A percentile compares a stretch with the other conserved stretches of the same genome.
phyloP scores from a whole-genome alignment of 2,797 vertebrate genomes.

The Sebastes diploproa region DNA sequence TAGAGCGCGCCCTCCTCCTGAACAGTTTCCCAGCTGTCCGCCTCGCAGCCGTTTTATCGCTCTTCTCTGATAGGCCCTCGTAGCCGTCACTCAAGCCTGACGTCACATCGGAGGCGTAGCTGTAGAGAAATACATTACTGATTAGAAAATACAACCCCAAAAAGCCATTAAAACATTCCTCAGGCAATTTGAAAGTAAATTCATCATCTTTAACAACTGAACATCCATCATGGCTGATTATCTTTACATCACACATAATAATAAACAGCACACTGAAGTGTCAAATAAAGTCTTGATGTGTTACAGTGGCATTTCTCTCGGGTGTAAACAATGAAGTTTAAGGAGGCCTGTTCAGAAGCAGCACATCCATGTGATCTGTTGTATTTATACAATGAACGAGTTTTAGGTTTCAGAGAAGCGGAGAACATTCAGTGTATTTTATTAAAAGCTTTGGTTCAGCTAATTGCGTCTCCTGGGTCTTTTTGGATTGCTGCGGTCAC shows the following conservation, averaged over 20 bases:
- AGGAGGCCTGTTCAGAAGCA: neutral
- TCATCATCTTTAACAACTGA: neutral
- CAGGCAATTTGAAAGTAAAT: constrained; percentile 7
- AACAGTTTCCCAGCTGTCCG: constrained; percentile 83
- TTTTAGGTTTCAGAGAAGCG: constrained; percentile 48
- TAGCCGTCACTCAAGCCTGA: constrained; percentile 91
- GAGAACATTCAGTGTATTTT: constrained; percentile 51
- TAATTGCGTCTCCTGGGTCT: constrained; percentile 73
- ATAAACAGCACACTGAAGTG: constrained; percentile 30
- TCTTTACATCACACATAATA: neutral
- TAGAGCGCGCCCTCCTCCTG: constrained; percentile 89
- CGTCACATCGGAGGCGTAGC: constrained; percentile 92
- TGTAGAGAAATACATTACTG: constrained; percentile 52
- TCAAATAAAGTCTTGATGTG: constrained; percentile 27
- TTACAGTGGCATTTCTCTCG: neutral
- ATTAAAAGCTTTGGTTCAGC: constrained; percentile 55
- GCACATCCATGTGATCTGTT: neutral
- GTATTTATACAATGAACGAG: constrained; percentile 20
- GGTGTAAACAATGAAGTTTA: constrained; percentile 12
- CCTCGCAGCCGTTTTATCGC: constrained; percentile 75
- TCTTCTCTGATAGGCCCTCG: constrained; percentile 87
- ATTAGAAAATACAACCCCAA: neutral
- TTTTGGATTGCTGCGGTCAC: constrained; percentile 54
- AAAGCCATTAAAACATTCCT: neutral
- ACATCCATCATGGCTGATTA: neutral